These are phyloP conservation scores for Steatocranus sp. DNA, from an alignment of 2,797 vertebrate genomes.

Conservation along the genomic window DNA sequence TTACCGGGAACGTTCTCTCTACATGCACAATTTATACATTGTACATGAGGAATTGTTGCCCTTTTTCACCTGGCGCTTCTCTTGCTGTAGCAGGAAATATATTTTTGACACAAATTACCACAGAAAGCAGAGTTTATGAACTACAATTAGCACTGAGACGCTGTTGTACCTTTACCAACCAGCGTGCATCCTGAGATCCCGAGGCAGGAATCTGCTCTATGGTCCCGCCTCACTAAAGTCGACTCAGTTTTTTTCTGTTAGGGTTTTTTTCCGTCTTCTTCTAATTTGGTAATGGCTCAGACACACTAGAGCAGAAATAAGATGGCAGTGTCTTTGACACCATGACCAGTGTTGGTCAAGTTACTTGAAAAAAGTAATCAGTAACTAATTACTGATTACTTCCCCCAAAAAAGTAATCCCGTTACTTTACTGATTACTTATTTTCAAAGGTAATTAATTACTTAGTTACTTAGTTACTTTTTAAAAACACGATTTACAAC, in stretches of 20 bases:
- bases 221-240: neutral
- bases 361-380: too few species aligned
- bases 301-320: neutral
- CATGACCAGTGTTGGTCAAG: too few species aligned
- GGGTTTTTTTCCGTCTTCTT: neutral
- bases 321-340: neutral
- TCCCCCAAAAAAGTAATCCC: too few species aligned
- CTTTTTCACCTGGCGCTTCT: neutral
- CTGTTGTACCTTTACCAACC: neutral
- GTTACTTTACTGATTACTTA: too few species aligned
- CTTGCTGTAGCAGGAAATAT: neutral
- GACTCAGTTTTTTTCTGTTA: neutral
- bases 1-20: fast-evolving
- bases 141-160: neutral
- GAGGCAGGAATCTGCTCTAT: neutral
- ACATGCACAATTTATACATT: neutral
- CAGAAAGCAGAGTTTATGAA: neutral
- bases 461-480: too few species aligned
- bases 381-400: too few species aligned
- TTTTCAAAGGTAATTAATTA: too few species aligned
- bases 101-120: neutral
- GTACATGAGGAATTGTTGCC: neutral
- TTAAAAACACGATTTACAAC: too few species aligned
- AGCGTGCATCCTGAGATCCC: neutral
- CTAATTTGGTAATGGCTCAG: neutral